phyloP scores from a whole-genome alignment of 2,113 vertebrate species.

The Rana temporaria region DNA sequence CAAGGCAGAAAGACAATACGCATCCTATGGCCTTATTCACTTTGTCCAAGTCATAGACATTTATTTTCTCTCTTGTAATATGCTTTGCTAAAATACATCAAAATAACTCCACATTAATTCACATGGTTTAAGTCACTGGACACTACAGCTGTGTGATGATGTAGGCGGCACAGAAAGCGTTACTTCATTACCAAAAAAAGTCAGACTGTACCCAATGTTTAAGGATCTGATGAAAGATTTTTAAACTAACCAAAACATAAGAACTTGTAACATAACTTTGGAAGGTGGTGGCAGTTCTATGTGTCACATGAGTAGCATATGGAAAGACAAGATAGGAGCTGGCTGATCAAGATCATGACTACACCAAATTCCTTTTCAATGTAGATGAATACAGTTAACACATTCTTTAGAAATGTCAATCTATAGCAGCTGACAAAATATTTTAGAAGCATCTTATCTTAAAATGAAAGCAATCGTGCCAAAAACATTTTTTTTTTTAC shows the following conservation, averaged over 20 bases:
- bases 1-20: no score
- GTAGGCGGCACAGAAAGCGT: neutral
- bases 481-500: neutral
- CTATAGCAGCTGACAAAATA: neutral
- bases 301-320: neutral
- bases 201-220: neutral
- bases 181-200: slow-evolving; percentile 5
- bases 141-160: neutral
- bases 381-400: neutral
- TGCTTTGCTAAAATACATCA: no score
- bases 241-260: slow-evolving; percentile 26
- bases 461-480: neutral
- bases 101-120: neutral
- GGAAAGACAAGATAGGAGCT: neutral
- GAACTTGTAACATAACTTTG: slow-evolving; percentile 8
- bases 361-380: slow-evolving; percentile 13
- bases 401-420: neutral
- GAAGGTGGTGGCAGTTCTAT: neutral
- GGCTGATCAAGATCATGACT: neutral
- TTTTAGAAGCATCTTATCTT: neutral
- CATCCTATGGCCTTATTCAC: no score
- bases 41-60: no score
- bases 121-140: neutral
- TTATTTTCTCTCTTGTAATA: no score
- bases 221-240: neutral